These are phyloP conservation scores for Cephus spinipes DNA, from an alignment of 2,888 invertebrate species.

Conservation along the genomic window DNA sequence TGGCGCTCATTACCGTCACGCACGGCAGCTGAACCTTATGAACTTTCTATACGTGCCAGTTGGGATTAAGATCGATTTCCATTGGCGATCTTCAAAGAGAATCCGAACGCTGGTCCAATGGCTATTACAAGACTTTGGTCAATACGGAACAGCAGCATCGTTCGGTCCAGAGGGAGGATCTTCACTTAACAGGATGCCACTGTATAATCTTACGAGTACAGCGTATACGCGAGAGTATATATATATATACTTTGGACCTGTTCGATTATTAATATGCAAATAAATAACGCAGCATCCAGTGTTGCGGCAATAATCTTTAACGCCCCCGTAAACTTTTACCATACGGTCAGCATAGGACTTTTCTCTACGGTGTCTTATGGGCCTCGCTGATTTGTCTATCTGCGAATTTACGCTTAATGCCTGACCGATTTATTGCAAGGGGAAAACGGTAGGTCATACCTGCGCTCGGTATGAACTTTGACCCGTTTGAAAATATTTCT, in stretches of 20 bases:
- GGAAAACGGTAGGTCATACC: neutral
- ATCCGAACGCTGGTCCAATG: neutral
- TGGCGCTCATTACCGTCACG: neutral
- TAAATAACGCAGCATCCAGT: conserved; percentile 15
- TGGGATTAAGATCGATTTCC: neutral
- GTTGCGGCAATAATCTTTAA: conserved; percentile 29
- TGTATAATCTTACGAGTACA: neutral
- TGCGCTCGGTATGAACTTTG: neutral
- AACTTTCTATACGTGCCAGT: neutral
- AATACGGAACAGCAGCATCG: neutral
- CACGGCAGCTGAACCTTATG: neutral
- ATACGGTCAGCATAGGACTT: conserved; percentile 9
- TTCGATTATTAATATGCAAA: conserved; percentile 22
- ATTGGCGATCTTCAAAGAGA: neutral
- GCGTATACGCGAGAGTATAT: neutral
- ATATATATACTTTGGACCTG: neutral
- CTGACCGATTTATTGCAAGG: neutral
- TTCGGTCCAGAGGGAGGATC: neutral
- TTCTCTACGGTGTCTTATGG: neutral
- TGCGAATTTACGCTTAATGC: neutral
- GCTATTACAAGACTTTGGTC: neutral
- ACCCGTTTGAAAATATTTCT: neutral
- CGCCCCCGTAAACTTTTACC: conserved; percentile 33
- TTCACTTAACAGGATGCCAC: neutral
- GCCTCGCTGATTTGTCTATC: neutral